Conservation (phyloP, 1,140 invertebrate species). For the Asbolus verrucosus region DNA sequence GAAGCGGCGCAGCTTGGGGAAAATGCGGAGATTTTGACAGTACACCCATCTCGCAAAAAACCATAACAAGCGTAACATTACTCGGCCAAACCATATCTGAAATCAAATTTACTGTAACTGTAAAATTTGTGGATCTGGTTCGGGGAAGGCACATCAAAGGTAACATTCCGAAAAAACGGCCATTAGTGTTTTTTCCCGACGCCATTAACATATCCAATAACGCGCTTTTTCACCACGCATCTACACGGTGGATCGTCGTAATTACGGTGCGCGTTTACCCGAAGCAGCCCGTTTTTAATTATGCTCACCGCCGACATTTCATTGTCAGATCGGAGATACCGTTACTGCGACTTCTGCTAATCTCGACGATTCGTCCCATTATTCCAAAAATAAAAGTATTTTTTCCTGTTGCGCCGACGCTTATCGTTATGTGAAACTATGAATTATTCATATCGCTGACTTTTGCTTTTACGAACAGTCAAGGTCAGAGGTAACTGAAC, state of each 20-base stretch:
- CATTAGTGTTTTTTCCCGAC: slow-evolving; percentile 2
- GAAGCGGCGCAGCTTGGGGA: too few species aligned
- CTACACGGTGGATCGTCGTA: too few species aligned
- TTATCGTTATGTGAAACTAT: slow-evolving; percentile 19
- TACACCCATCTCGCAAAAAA: slow-evolving; percentile 1
- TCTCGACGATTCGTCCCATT: slow-evolving; percentile 7
- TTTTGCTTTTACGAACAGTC: slow-evolving; percentile 27
- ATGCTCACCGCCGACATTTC: too few species aligned
- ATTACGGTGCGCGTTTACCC: not conserved
- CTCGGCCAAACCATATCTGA: not conserved
- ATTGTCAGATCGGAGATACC: not conserved
- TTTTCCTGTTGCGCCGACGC: slow-evolving; percentile 19
- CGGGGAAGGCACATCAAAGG: not conserved
- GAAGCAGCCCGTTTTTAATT: slow-evolving; percentile 8
- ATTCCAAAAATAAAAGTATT: slow-evolving; percentile 16
- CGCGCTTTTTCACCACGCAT: not conserved
- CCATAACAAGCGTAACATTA: not conserved
- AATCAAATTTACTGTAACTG: slow-evolving; percentile 10
- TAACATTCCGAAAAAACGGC: slow-evolving; percentile 3
- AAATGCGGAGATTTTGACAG: too few species aligned
- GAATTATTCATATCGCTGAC: slow-evolving; percentile 30
- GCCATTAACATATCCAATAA: slow-evolving; percentile 13
- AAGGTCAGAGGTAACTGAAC: slow-evolving; percentile 37
- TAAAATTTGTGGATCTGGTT: slow-evolving; percentile 12
- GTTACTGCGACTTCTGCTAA: slow-evolving; percentile 1